Evolutionary conservation across 64 coral and sea anemone species (phyloP).

Genomic region (Exaiptasia diaphana): DNA sequence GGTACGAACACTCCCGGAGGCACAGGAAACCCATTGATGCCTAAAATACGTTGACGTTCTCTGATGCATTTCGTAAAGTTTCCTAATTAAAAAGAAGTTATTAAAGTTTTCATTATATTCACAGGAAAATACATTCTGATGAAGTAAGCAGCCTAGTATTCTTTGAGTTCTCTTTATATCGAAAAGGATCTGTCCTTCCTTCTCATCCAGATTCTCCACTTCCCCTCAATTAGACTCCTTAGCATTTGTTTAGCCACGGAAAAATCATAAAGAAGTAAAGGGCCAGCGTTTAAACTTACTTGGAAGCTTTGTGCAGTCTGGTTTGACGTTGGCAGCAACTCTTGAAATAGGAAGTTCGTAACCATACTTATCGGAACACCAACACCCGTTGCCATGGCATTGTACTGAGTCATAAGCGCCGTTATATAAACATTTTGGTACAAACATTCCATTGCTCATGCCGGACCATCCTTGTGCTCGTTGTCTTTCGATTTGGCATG

Average conservation of each 20-base stretch:
- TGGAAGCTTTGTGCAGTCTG: conserved; percentile 21
- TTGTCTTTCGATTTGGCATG: conserved; percentile 53
- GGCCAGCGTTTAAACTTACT: too few species aligned
- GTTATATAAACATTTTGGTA: conserved; percentile 23
- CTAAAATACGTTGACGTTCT: conserved; percentile 43
- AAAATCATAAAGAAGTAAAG: too few species aligned
- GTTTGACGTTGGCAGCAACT: conserved; percentile 1
- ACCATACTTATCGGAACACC: conserved; percentile 55
- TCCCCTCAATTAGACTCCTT: too few species aligned
- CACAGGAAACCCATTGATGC: conserved; percentile 35
- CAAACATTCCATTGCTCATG: not conserved
- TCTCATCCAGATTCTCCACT: too few species aligned
- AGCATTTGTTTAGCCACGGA: too few species aligned
- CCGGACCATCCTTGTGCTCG: conserved; percentile 39
- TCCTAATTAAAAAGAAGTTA: not conserved
- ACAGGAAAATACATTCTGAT: too few species aligned
- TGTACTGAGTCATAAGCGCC: conserved; percentile 29
- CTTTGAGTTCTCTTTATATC: too few species aligned
- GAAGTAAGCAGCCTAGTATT: too few species aligned
- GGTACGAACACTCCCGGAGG: conserved; percentile 37
- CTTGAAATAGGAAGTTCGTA: conserved; percentile 45
- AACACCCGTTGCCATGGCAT: conserved; percentile 39
- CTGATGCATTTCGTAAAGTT: conserved; percentile 53
- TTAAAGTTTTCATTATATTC: too few species aligned
- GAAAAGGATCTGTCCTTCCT: too few species aligned